phyloP scores from a whole-genome alignment of 2,113 vertebrate species.

The Alligator mississippiensis region DNA sequence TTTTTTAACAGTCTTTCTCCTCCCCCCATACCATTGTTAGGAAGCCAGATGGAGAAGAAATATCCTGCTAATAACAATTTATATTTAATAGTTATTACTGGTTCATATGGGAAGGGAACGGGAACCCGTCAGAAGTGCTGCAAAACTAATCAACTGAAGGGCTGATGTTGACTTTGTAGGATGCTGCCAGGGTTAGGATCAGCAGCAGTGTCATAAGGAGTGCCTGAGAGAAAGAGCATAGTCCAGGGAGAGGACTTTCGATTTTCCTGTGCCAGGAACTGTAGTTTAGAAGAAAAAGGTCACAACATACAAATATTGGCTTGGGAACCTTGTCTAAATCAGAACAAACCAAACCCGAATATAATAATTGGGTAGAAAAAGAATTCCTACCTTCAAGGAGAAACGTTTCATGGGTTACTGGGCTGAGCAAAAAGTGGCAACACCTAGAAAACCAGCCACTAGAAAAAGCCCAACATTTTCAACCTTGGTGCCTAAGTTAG shows the following conservation, averaged over 20 bases:
- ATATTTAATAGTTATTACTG: not conserved
- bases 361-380: constrained; percentile 5
- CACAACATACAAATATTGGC: constrained; percentile 16
- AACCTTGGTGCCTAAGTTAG: not conserved
- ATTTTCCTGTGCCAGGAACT: constrained; percentile 24
- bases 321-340: constrained; percentile 41
- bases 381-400: not conserved
- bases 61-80: not conserved
- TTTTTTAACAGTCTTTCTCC: not conserved
- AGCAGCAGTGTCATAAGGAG: not conserved
- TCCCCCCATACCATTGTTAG: not conserved
- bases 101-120: too few species aligned
- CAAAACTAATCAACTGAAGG: not conserved
- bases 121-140: not conserved
- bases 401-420: not conserved
- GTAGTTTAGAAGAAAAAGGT: constrained; percentile 27
- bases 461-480: not conserved
- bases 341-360: constrained; percentile 21
- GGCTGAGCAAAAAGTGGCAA: not conserved
- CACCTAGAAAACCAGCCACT: not conserved
- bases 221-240: not conserved
- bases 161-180: not conserved
- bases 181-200: too few species aligned
- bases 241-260: constrained; percentile 14
- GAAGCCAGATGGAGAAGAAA: not conserved